Percentiles rank a stretch among this genome's conserved stretches.
phyloP scores from a whole-genome alignment of 2,113 vertebrate genomes.

The Merops nubicus region DNA sequence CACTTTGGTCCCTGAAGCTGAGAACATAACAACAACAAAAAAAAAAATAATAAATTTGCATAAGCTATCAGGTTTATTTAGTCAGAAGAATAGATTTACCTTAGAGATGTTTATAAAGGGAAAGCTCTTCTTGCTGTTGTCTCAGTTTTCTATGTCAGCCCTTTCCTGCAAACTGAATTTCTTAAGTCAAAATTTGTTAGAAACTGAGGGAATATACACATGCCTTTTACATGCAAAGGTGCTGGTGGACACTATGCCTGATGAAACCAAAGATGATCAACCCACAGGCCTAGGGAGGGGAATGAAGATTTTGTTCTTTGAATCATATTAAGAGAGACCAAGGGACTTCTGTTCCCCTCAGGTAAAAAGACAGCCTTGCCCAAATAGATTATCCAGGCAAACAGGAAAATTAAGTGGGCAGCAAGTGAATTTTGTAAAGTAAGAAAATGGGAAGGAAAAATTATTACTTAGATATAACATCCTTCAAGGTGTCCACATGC shows the following conservation, averaged over 20 bases:
- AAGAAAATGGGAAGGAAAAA: neutral
- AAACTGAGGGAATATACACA: accelerated
- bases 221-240: neutral
- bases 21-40: too few relatives aligned
- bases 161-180: neutral
- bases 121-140: neutral
- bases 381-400: neutral
- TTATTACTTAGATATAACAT: neutral
- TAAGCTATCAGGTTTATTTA: neutral
- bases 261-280: neutral
- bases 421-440: neutral
- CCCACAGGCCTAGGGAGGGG: neutral
- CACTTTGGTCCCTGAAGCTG: neutral
- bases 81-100: neutral
- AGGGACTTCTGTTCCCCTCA: neutral
- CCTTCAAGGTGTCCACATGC: neutral
- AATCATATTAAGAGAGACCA: neutral
- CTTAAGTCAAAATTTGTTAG: neutral
- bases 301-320: neutral
- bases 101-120: neutral
- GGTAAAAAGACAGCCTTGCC: neutral
- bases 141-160: neutral
- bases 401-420: neutral
- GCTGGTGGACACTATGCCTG: neutral
- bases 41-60: neutral